phyloP scores from a whole-genome alignment of 1,140 invertebrate genomes.

The Kradibia gibbosae region DNA sequence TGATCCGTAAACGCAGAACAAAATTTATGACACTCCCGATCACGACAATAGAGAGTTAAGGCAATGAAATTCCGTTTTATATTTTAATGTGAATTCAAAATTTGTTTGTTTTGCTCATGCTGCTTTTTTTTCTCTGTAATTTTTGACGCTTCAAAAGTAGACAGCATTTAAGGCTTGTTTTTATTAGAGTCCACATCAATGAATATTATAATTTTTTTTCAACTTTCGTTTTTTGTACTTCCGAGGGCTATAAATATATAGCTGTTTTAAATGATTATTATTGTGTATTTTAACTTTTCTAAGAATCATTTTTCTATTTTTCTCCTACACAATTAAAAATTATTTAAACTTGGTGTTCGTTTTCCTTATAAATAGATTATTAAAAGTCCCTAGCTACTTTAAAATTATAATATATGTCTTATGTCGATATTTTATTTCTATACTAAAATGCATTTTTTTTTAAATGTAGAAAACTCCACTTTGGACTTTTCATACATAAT shows the following conservation, averaged over 20 bases:
- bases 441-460: too few relatives aligned
- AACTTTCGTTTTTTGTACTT: too few relatives aligned
- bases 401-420: too few relatives aligned
- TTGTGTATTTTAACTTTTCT: conserved; percentile 48
- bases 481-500: too few relatives aligned
- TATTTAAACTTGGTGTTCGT: neutral
- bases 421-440: too few relatives aligned
- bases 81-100: neutral
- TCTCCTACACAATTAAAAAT: neutral
- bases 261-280: neutral
- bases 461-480: too few relatives aligned
- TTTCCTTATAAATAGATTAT: neutral
- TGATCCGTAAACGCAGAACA: neutral
- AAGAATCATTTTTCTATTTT: conserved; percentile 18
- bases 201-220: conserved; percentile 16
- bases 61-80: too few relatives aligned
- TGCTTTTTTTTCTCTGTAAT: neutral
- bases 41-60: too few relatives aligned
- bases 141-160: neutral
- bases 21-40: neutral
- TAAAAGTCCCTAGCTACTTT: neutral
- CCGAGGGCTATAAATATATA: conserved; percentile 14
- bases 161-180: neutral
- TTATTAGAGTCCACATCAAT: conserved; percentile 5
- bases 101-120: neutral